Evolutionary conservation across 2,797 vertebrate species (phyloP).

Genomic region (Capromys pilorides): DNA sequence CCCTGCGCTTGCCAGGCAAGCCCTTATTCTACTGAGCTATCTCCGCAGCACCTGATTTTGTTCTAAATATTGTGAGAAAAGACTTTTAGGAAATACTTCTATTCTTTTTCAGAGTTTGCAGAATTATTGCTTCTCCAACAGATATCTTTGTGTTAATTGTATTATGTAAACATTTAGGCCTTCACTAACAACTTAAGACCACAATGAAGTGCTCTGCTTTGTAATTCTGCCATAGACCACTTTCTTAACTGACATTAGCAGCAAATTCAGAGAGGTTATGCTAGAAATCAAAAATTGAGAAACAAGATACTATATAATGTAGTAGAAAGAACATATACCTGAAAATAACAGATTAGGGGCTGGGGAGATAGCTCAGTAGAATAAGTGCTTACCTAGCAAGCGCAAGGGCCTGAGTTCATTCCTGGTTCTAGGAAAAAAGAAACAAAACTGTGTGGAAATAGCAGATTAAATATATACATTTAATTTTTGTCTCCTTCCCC

Average conservation of each 20-base stretch:
- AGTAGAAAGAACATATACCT: neutral
- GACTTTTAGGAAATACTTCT: constrained; percentile 38
- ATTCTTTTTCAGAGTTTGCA: constrained; percentile 30
- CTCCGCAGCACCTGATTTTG: neutral
- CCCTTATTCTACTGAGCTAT: no score
- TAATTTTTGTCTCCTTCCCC: constrained; percentile 2
- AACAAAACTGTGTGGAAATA: neutral
- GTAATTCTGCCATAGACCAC: neutral
- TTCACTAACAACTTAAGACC: constrained; percentile 32
- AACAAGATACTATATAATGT: neutral
- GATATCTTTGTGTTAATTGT: neutral
- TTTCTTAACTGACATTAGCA: neutral
- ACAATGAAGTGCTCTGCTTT: neutral
- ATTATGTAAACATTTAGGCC: neutral
- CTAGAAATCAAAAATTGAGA: constrained; percentile 34
- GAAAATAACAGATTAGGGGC: neutral
- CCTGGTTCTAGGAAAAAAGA: no score
- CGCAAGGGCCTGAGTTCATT: no score
- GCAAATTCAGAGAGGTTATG: neutral
- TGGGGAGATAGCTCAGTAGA: no score
- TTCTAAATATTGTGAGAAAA: constrained; percentile 50
- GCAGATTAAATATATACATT: constrained; percentile 37
- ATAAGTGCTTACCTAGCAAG: no score
- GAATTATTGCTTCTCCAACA: constrained; percentile 38
- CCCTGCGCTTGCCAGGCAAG: no score